Conservation (phyloP, 2,113 vertebrate species). For the Myiagra hebetior region DNA sequence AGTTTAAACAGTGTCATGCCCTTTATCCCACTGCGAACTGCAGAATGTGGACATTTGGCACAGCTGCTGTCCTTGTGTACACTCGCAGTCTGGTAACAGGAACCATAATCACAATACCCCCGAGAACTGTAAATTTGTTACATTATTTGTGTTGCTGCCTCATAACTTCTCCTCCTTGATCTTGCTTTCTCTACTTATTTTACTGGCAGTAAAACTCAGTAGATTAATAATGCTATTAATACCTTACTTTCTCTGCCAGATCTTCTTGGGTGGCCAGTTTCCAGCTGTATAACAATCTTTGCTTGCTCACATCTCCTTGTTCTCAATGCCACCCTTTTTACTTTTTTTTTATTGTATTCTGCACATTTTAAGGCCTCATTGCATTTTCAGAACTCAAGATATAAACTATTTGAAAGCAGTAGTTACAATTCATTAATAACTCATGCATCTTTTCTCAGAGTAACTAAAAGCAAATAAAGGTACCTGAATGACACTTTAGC, state of each 20-base stretch:
- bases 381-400: neutral
- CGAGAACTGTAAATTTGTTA: neutral
- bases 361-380: neutral
- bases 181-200: conserved; percentile 15
- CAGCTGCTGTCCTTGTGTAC: neutral
- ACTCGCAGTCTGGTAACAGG: neutral
- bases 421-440: neutral
- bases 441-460: neutral
- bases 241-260: conserved; percentile 8
- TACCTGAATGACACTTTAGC: neutral
- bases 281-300: neutral
- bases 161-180: neutral
- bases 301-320: neutral
- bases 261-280: conserved; percentile 45
- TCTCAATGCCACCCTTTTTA: neutral
- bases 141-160: conserved; percentile 5
- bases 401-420: neutral
- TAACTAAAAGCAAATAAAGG: neutral
- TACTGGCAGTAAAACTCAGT: conserved; percentile 26
- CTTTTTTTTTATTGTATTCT: neutral
- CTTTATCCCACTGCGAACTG: neutral
- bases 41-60: neutral
- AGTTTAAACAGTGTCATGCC: neutral
- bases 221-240: conserved; percentile 39
- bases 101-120: neutral